Base-by-base conservation (phyloP, 2,113 vertebrate genomes). In the Oceanodroma tethys region DNA sequence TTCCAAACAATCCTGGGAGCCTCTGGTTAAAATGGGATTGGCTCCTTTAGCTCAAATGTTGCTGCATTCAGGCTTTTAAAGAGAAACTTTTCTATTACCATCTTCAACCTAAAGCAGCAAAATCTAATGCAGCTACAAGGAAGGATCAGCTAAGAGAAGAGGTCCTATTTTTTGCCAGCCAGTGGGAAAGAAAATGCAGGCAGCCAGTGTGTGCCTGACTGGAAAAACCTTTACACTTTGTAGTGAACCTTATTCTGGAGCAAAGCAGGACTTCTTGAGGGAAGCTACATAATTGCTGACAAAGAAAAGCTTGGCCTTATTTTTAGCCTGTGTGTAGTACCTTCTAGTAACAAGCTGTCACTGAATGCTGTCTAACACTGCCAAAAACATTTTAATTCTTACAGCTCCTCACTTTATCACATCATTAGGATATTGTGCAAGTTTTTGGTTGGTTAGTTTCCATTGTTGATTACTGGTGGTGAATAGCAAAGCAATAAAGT, bases 321-420 rank as follows among this genome's bases (percentile, higher is more conserved):
- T 95, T 84, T 93, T 90, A 95, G 81, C 95, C 95, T 63, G 32
- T 52, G 10, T 45, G 85, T 74, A 86, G 45, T 80, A 84, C 96
- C 89, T 93, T n/a, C 76, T 93, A 75, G 95, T 62, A 95, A 75
- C 88, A 70, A 85, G 80, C 81, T 93, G 95, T 14, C 48, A 38
- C 86, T 30, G 73, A 74, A 52, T 3, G 3, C 67, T 58, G 42
- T 72, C 70, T 26, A 32, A 86, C 86, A 81, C 91, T 50, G 71
- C 93, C 62, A 32, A 50, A 97, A 97, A 76, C 78, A 83, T 94
- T 95, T 96, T 96, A 97, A 97, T 97, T 93, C 95, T 95, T 85
- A 4, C 68, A 40, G 66, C 78, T 96, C 88, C 92, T 97, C 42
- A 15, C 86, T 90, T 86, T 81, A 83, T 86, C 84, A 96, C 94